These are phyloP conservation scores for Rapana venosa DNA, from an alignment of 2,888 invertebrate species.

Conservation along the genomic window DNA sequence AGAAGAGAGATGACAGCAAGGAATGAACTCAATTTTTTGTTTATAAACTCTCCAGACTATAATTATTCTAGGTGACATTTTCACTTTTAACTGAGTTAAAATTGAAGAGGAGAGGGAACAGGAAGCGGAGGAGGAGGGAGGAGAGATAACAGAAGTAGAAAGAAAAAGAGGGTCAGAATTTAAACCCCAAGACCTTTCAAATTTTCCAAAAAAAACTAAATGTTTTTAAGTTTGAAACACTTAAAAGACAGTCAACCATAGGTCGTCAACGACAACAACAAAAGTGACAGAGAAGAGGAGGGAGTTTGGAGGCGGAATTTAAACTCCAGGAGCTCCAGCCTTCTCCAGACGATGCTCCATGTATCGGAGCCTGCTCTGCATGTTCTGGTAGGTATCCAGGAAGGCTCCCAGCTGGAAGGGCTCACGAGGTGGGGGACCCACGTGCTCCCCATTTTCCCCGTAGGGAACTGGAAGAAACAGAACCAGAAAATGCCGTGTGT, in stretches of 20 bases:
- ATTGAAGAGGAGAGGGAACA: not conserved
- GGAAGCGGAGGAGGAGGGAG: not conserved
- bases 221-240: not conserved
- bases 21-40: too few relatives aligned
- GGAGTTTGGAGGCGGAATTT: not conserved
- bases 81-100: too few relatives aligned
- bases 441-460: not conserved
- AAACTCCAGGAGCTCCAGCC: conserved; percentile 5
- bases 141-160: not conserved
- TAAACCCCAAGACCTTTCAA: not conserved
- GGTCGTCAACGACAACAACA: not conserved
- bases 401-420: not conserved
- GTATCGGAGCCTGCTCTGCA: not conserved
- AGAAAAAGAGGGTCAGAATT: not conserved
- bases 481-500: not conserved
- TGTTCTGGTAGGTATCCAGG: conserved; percentile 22
- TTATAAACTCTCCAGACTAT: too few relatives aligned
- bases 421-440: not conserved
- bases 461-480: not conserved
- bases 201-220: not conserved
- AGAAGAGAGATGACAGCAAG: too few relatives aligned
- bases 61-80: too few relatives aligned
- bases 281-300: not conserved
- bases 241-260: not conserved
- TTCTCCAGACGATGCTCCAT: conserved; percentile 8